A percentile compares a stretch with the other conserved stretches of the same genome.
Evolutionary conservation across 2,888 invertebrate species (phyloP).

Genomic region (Trisateles emortualis): DNA sequence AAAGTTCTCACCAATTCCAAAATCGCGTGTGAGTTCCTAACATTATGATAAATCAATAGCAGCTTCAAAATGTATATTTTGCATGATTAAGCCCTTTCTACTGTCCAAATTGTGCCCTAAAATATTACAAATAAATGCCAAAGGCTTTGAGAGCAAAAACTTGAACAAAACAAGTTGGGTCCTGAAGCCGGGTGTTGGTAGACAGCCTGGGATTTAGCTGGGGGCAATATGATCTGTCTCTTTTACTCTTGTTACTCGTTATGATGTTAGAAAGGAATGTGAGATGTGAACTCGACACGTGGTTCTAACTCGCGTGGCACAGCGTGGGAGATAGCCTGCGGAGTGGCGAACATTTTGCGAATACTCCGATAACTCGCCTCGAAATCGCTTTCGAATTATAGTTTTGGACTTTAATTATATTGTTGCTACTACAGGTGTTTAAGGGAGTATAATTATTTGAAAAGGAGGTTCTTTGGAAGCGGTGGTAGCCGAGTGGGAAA

Average conservation of each 20-base stretch:
- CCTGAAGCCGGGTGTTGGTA: slow-evolving; percentile 36
- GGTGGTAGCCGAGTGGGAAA: too few species aligned
- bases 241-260: slow-evolving; percentile 50
- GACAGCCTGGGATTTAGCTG: slow-evolving; percentile 71
- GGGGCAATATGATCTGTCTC: slow-evolving; percentile 60
- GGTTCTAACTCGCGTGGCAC: slow-evolving; percentile 55
- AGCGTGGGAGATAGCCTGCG: slow-evolving; percentile 74
- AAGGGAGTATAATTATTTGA: background rate
- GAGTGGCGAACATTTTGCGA: slow-evolving; percentile 58
- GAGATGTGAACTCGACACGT: slow-evolving; percentile 51
- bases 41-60: slow-evolving; percentile 11
- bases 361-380: slow-evolving; percentile 40
- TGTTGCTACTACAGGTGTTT: slow-evolving; percentile 9
- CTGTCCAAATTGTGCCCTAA: slow-evolving; percentile 6
- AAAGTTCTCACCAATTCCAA: background rate
- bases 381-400: slow-evolving; percentile 28
- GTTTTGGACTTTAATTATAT: slow-evolving; percentile 18
- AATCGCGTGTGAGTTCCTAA: slow-evolving; percentile 4
- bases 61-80: slow-evolving; percentile 5
- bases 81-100: slow-evolving; percentile 1
- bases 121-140: slow-evolving; percentile 9
- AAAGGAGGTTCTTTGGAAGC: too few species aligned
- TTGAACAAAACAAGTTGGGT: background rate
- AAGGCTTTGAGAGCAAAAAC: slow-evolving; percentile 1
- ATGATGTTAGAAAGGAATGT: slow-evolving; percentile 57